These are phyloP conservation scores for Cryptosula pallasiana DNA, from an alignment of 2,888 invertebrate species.

Conservation along the genomic window DNA sequence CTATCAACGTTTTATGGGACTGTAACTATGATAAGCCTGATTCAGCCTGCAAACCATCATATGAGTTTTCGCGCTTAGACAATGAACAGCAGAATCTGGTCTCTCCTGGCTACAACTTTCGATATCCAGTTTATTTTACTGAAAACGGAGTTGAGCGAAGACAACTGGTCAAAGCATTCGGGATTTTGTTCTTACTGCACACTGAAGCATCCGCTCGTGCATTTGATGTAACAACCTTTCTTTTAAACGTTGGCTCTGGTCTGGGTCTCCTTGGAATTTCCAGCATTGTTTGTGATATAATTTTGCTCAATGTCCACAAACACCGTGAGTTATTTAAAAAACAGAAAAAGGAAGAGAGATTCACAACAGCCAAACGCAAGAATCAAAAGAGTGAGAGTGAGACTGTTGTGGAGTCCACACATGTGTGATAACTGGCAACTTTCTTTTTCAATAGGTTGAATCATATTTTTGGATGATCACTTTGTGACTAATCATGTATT, in stretches of 20 bases:
- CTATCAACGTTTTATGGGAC: conserved; percentile 24
- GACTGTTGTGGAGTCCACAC: too few relatives aligned
- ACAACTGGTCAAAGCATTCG: conserved; percentile 20
- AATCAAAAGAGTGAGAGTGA: too few relatives aligned
- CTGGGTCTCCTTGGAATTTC: conserved; percentile 29
- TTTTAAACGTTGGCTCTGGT: conserved; percentile 29
- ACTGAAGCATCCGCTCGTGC: conserved; percentile 26
- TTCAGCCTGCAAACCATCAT: conserved; percentile 21
- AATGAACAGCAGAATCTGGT: neutral
- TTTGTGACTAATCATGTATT: too few relatives aligned
- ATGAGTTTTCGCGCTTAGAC: conserved; percentile 24
- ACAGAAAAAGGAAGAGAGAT: conserved; percentile 28
- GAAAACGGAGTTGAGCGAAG: neutral
- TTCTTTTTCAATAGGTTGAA: too few relatives aligned
- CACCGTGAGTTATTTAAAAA: conserved; percentile 27
- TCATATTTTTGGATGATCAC: too few relatives aligned
- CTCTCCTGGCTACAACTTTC: conserved; percentile 24
- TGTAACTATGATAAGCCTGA: conserved; percentile 24
- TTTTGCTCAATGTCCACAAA: conserved; percentile 27
- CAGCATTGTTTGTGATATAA: conserved; percentile 27
- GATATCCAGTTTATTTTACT: neutral
- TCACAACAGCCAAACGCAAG: too few relatives aligned
- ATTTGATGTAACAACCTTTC: conserved; percentile 27
- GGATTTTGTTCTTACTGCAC: neutral
- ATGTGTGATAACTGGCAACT: too few relatives aligned